Conservation (phyloP, 2,113 vertebrate species). For the Empidonax traillii region DNA sequence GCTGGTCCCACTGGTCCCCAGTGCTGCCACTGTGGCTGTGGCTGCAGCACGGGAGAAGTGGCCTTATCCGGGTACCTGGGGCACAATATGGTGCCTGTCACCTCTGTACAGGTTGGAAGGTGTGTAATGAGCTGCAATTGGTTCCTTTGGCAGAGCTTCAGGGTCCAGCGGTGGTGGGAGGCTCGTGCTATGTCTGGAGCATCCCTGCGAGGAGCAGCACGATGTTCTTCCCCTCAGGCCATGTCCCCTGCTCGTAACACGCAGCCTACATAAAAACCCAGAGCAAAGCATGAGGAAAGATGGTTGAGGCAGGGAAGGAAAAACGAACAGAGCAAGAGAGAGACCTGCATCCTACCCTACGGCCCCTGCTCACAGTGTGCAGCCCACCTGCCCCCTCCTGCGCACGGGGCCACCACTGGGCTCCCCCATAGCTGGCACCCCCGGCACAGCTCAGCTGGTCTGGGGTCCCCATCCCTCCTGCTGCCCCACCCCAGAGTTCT, state of each 20-base stretch:
- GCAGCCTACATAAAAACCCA: not conserved
- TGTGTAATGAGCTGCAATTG: rapidly evolving
- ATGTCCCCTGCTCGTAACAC: rapidly evolving
- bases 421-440: not conserved
- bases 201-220: not conserved
- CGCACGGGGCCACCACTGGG: not conserved
- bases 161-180: not conserved
- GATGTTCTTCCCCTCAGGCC: not conserved
- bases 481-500: rapidly evolving
- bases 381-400: not conserved
- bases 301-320: not conserved
- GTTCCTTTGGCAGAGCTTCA: not conserved
- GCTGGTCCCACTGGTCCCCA: not conserved
- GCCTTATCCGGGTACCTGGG: not conserved
- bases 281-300: not conserved
- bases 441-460: rapidly evolving
- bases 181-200: not conserved
- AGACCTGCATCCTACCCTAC: rapidly evolving
- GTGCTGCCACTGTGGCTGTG: not conserved
- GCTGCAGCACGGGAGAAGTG: not conserved
- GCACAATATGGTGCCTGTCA: rapidly evolving
- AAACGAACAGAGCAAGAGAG: not conserved
- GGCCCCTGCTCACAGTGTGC: rapidly evolving
- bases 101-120: not conserved
- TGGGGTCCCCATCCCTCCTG: not conserved